A percentile compares a stretch with the other conserved stretches of the same genome.
Conservation (phyloP, 2,797 vertebrate genomes). For the Lagocephalus sceleratus region DNA sequence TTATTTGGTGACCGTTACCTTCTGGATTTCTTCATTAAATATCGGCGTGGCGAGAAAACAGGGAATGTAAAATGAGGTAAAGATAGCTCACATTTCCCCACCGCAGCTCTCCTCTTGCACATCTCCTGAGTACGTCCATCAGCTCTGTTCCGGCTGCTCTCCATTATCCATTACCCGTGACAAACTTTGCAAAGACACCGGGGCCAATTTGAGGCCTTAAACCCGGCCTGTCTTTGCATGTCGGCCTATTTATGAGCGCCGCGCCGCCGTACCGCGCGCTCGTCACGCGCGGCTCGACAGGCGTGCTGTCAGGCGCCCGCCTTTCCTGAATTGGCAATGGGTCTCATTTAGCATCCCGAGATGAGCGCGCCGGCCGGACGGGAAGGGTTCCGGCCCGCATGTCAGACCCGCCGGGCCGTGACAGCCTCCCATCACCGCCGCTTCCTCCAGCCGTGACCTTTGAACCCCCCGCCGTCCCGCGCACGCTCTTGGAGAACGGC, state of each 20-base stretch:
- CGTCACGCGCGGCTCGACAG: constrained; percentile 62
- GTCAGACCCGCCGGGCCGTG: constrained; percentile 81
- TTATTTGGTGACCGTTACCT: too few species aligned
- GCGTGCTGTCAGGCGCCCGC: constrained; percentile 79
- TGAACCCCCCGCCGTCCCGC: constrained; percentile 76
- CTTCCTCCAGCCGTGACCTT: constrained; percentile 83
- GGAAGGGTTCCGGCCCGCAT: constrained; percentile 78
- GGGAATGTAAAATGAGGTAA: neutral
- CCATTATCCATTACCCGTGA: constrained; percentile 5
- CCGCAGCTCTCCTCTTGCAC: neutral
- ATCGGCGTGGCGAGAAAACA: neutral
- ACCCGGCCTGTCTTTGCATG: constrained; percentile 37
- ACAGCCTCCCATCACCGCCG: constrained; percentile 85
- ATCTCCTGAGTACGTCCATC: constrained; percentile 8
- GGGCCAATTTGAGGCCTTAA: constrained; percentile 21
- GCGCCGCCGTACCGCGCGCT: constrained; percentile 38
- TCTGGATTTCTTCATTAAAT: neutral
- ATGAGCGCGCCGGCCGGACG: constrained; percentile 77
- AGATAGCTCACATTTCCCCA: neutral
- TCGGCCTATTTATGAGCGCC: constrained; percentile 34
- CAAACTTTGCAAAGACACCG: constrained; percentile 6
- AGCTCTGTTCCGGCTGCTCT: constrained; percentile 8
- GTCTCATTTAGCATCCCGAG: constrained; percentile 84
- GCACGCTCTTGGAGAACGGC: constrained; percentile 2
- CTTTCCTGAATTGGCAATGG: constrained; percentile 81